Evolutionary conservation across 2,888 invertebrate species (phyloP), one percentile per base, ranked within the genome.

Genomic region (Cybosia mesomella): DNA sequence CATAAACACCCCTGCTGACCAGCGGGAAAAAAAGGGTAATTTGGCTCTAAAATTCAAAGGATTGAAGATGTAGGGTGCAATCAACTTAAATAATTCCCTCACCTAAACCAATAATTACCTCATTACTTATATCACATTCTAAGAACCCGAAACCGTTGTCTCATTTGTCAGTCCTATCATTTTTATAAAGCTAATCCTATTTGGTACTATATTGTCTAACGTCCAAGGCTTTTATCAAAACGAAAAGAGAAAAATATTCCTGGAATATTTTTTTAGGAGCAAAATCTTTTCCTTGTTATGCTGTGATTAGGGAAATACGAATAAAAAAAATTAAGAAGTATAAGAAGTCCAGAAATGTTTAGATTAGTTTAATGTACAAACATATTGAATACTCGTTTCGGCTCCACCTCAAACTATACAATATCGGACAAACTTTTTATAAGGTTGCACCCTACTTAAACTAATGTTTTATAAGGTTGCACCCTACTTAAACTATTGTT

Each of bases 401-500:
- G 13, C 28, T 32, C n/a, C 13, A 11, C 49, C 21, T 53, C 13
- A 8, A 53, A 55, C 13, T 55, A 24, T 55, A 55, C 55, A 55
- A 55, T 18, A 28, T 28, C 1, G n/a, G 49, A 49, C 18, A 28
- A 61, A 15, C 2, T 49, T 18, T 11, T 15, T 58, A 58, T 24
- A 57, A 64, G 63, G 39, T 55, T 24, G 10, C n/a, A n/a, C 55
- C 58, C 60, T 65, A 64, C 34, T 57, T 49, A 60, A 58, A 39
- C 64, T 70, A 70, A 66, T 22, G 59, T 63, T 69, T 60, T n/a
- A n/a, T n/a, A n/a, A n/a, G n/a, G n/a, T n/a, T n/a, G n/a, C n/a
- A n/a, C 55, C 58, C 60, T 65, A 64, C 34, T 57, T 49, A 60
- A 58, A 39, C 64, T 70, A 70, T 64, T 22, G 59, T 18, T 11